Conservation (phyloP, 2,797 vertebrate genomes). For the Gadopsis marmoratus region DNA sequence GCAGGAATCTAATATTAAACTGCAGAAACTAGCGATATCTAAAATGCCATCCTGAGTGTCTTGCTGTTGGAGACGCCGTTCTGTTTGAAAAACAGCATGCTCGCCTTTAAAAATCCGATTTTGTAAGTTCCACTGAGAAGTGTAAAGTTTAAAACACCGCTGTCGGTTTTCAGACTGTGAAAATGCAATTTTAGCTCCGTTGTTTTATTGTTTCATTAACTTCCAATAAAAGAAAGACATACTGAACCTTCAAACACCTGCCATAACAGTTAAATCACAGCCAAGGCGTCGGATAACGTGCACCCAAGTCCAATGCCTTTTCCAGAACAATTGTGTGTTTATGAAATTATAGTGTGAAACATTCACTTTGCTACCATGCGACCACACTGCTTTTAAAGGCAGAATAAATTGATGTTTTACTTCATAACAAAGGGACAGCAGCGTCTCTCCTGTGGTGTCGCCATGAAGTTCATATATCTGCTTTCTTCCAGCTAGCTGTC, state of each 20-base stretch:
- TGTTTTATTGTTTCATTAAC: slow-evolving; percentile 74
- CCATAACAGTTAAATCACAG: slow-evolving; percentile 27
- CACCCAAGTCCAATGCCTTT: not conserved
- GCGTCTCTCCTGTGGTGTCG: not conserved
- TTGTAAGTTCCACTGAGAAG: slow-evolving; percentile 36
- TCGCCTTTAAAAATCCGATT: slow-evolving; percentile 44
- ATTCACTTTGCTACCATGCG: slow-evolving; percentile 5
- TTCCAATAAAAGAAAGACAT: slow-evolving; percentile 64
- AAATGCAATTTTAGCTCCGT: slow-evolving; percentile 43
- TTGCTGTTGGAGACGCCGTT: slow-evolving; percentile 4
- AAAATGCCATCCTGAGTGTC: slow-evolving; percentile 1
- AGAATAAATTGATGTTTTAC: not conserved
- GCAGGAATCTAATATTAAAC: slow-evolving; percentile 40
- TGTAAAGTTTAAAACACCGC: slow-evolving; percentile 33
- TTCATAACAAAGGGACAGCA: not conserved
- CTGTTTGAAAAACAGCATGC: not conserved
- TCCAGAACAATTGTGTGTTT: slow-evolving; percentile 9
- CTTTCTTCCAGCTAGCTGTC: not conserved
- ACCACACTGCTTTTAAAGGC: slow-evolving; percentile 16
- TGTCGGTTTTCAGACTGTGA: slow-evolving; percentile 35
- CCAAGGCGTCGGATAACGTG: not conserved
- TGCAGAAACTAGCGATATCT: slow-evolving; percentile 10
- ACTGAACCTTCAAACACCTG: slow-evolving; percentile 39
- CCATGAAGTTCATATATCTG: not conserved
- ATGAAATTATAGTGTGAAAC: slow-evolving; percentile 26